phyloP scores from a whole-genome alignment of 2,113 vertebrate species.

The Podarcis cretensis region DNA sequence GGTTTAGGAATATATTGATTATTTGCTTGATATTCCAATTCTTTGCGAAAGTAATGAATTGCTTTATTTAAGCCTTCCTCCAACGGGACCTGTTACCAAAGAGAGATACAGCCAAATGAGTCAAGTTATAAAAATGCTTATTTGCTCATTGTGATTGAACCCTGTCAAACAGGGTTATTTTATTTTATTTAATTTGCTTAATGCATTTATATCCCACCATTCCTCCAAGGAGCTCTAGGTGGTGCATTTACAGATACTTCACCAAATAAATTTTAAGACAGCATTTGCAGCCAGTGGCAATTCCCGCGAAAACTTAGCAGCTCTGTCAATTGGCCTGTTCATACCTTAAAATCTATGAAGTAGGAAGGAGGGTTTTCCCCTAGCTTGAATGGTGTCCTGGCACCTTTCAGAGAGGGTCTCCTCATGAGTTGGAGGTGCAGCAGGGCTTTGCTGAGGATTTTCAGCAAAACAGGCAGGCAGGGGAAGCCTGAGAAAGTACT shows the following conservation, averaged over 20 bases:
- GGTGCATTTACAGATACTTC: background rate
- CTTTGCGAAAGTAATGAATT: slow-evolving; percentile 97
- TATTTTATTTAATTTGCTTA: too few species aligned
- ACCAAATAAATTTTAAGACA: background rate
- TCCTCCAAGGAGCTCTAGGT: too few species aligned
- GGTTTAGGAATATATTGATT: slow-evolving; percentile 99
- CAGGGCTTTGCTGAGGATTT: too few species aligned
- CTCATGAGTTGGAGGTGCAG: too few species aligned
- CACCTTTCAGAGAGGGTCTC: too few species aligned
- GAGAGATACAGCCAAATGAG: slow-evolving; percentile 14
- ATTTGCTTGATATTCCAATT: slow-evolving; percentile 97
- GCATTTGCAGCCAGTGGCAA: background rate
- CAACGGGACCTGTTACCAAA: slow-evolving; percentile 87
- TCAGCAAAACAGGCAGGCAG: too few species aligned
- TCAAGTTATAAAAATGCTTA: background rate
- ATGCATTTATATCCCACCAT: too few species aligned
- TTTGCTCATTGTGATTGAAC: background rate
- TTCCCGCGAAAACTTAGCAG: background rate
- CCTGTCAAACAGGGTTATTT: background rate
- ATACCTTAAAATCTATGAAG: background rate
- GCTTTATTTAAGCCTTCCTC: slow-evolving; percentile 99
- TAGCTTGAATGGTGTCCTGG: too few species aligned
- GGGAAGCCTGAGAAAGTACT: too few species aligned
- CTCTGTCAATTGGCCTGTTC: background rate
- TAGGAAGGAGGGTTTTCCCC: too few species aligned